Evolutionary conservation across 2,113 vertebrate genomes (phyloP), one percentile per base, ranked within the genome.

Genomic region (Mormyrus iriodes): DNA sequence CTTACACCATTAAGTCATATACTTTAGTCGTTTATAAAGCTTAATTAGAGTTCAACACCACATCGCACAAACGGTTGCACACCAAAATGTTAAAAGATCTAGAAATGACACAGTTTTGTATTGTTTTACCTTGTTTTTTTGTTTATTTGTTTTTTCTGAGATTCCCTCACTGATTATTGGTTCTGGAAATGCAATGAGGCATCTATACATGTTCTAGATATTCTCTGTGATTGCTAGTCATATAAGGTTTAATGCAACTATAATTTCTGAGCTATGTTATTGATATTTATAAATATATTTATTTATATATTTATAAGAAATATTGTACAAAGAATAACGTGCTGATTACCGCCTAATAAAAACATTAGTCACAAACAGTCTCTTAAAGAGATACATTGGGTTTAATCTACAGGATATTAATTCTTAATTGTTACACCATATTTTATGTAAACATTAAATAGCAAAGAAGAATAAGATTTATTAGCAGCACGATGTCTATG

Each of bases 1-100:
- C 61, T 69, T 69, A 31, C 35, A 79, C 73, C 73, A 79, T 79
- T 79, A 42, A 79, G 73, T 79, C 17, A 79, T 35, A 42, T 17
- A 79, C 35, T 79, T 79, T 79, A 79, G 73, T 79, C 35, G 42
- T 79, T 79, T 79, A 79, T 35, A 79, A 79, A 79, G 35, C 73
- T 19, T 79, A 35, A 42, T 79, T 79, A 69, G 61, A 13, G 61
- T 10, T 79, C 42, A 15, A 19, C 73, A 79, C 1, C 73, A 79
- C 6, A 42, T 17, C 31, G 19, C 31, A 39, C 0, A 1, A 79
- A 42, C 35, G 4, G 31, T 79, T 79, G 35, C 35, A 79, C 73
- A 15, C 15, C 31, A 79, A 42, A 79, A 79, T 79, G 73, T 79
- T 17, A 35, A 79, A 79, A 79, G 31, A 42, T 17, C 39, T 76